Evolutionary conservation across 1,140 invertebrate species (phyloP).

Genomic region (Macrobrachium rosenbergii): DNA sequence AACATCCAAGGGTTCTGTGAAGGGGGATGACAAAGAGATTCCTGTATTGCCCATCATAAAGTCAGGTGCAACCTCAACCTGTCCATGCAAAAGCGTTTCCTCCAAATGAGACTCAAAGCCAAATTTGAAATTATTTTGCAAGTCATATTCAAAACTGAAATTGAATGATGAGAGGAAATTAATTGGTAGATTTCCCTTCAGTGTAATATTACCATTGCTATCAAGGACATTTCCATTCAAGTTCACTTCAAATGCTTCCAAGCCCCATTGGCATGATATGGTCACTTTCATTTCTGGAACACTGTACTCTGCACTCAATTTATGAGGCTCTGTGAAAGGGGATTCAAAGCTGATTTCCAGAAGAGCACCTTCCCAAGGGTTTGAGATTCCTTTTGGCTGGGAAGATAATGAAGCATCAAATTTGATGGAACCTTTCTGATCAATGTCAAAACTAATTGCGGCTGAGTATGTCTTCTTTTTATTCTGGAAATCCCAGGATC

Average conservation of each 20-base stretch:
- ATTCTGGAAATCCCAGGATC: constrained; percentile 30
- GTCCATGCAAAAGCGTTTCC: constrained; percentile 19
- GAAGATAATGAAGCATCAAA: neutral
- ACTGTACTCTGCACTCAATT: constrained; percentile 31
- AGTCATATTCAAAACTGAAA: constrained; percentile 17
- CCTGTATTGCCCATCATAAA: constrained; percentile 26
- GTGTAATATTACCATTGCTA: neutral
- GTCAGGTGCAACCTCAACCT: constrained; percentile 21
- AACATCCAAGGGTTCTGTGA: constrained; percentile 7
- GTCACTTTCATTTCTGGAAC: neutral
- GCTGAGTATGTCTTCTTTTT: constrained; percentile 10
- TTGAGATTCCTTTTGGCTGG: neutral
- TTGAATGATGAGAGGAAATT: constrained; percentile 38
- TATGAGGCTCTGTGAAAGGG: constrained; percentile 43
- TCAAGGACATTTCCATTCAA: constrained; percentile 16
- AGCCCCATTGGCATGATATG: constrained; percentile 37
- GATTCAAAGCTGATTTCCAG: constrained; percentile 32
- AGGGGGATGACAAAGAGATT: constrained; percentile 22
- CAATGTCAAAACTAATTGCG: constrained; percentile 19
- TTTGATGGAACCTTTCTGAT: constrained; percentile 1
- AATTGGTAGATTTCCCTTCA: constrained; percentile 38
- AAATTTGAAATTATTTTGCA: constrained; percentile 13
- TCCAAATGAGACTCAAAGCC: constrained; percentile 25
- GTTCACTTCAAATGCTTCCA: constrained; percentile 39
- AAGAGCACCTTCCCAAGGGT: constrained; percentile 10